A percentile compares a stretch with the other conserved stretches of the same genome.
Conservation (phyloP, 2,888 invertebrate species). For the Volucella inflata region DNA sequence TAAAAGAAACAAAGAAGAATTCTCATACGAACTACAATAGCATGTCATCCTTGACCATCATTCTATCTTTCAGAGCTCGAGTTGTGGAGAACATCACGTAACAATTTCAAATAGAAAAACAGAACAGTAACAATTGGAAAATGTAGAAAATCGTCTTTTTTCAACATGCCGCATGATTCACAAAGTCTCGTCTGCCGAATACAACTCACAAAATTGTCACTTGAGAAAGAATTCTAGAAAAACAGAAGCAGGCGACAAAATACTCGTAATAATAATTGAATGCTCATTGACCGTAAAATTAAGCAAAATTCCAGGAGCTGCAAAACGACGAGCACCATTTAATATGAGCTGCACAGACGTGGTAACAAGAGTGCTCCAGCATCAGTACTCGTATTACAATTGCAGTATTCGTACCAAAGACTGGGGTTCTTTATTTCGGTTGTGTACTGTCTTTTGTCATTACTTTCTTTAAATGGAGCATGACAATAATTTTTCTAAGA, state of each 20-base stretch:
- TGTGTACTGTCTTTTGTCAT: slow-evolving; percentile 1
- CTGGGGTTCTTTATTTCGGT: slow-evolving; percentile 39
- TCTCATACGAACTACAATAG: neutral
- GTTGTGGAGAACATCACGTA: slow-evolving; percentile 38
- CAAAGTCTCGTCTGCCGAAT: slow-evolving; percentile 8
- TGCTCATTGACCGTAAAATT: slow-evolving; percentile 68
- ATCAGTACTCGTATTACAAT: neutral
- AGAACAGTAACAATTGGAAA: slow-evolving; percentile 1
- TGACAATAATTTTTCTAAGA: neutral
- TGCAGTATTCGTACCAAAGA: neutral
- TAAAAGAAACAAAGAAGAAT: neutral
- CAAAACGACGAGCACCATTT: neutral
- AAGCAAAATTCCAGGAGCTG: slow-evolving; percentile 41
- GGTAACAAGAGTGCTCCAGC: neutral
- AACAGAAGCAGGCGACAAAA: slow-evolving; percentile 15
- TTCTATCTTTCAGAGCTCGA: neutral
- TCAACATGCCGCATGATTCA: neutral
- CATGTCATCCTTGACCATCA: slow-evolving; percentile 36
- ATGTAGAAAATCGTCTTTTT: neutral
- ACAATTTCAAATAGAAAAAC: slow-evolving; percentile 24
- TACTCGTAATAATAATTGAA: slow-evolving; percentile 53
- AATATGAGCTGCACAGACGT: neutral
- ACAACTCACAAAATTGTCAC: neutral
- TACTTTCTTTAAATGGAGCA: neutral
- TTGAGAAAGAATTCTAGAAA: neutral